Evolutionary conservation across 1,140 invertebrate species (phyloP), one percentile per base, ranked within the genome.

Genomic region (Protaetia brevitarsis): DNA sequence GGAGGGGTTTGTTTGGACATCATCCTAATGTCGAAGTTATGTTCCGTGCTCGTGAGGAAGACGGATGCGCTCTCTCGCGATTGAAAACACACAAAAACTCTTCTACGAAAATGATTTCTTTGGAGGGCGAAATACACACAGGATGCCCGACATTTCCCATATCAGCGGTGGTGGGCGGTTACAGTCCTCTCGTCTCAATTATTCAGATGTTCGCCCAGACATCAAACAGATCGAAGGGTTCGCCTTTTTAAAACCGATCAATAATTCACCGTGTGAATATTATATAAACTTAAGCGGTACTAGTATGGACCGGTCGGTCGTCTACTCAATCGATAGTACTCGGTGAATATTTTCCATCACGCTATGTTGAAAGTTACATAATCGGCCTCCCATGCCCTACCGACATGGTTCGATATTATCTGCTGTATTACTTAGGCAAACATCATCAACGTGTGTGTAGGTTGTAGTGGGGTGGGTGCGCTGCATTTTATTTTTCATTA

Each of bases 381-480:
- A 51, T 11, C 41, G 26, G 19, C 19, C 41, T 51, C n/a, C n/a
- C 5, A 19, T 51, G 19, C 41, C 41, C 16, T 51, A 19, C 41
- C 19, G 41, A n/a, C 16, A 51, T 11, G 11, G 41, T 51, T 51
- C 41, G 41, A 51, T 51, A 51, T 51, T 16, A 51, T 51, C 41
- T 51, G 41, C 41, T 23, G 19, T 51, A 51, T 51, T 51, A 51
- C 41, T 51, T 51, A 51, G 41, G 16, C 11, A 51, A 51, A 51
- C 41, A 51, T 51, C 41, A 51, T 51, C 41, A 51, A 51, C 41
- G 21, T 51, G n/a, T n/a, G n/a, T n/a, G n/a, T n/a, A n/a, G n/a
- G n/a, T n/a, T n/a, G n/a, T n/a, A n/a, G n/a, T n/a, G n/a, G n/a
- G n/a, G n/a, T n/a, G n/a, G n/a, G 13, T 10, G 26, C 21, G 41